A percentile compares a stretch with the other conserved stretches of the same genome.
Conservation (phyloP, 2,797 vertebrate genomes). For the Saxicola maurus region DNA sequence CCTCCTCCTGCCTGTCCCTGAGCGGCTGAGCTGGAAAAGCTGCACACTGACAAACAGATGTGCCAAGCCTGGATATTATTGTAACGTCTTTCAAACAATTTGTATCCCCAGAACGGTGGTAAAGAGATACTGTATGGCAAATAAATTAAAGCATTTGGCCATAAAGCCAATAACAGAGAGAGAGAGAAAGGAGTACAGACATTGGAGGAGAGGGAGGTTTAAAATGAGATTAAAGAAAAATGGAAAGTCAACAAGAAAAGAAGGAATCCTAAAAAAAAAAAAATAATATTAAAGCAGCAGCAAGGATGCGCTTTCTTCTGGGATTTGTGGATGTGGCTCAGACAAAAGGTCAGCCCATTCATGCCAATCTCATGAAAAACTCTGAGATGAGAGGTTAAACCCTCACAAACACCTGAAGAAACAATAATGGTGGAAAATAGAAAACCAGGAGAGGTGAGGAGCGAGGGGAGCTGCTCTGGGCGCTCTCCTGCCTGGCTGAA, state of each 20-base stretch:
- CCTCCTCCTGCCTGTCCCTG: background rate
- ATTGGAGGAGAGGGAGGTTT: background rate
- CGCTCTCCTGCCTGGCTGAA: background rate
- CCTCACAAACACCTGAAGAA: background rate
- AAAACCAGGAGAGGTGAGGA: background rate
- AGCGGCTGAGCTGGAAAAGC: background rate
- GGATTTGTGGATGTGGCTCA: background rate
- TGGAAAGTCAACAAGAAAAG: background rate
- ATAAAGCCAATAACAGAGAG: background rate
- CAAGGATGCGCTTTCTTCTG: background rate
- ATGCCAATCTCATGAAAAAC: background rate
- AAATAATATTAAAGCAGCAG: background rate
- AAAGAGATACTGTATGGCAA: slow-evolving; percentile 51
- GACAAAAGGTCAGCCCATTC: background rate
- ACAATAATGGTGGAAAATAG: background rate
- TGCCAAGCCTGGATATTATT: slow-evolving; percentile 9
- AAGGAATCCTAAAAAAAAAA: background rate
- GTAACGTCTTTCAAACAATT: slow-evolving; percentile 11
- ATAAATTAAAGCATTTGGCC: slow-evolving; percentile 50
- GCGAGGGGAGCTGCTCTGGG: background rate
- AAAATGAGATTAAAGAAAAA: slow-evolving; percentile 8
- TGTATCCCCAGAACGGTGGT: slow-evolving; percentile 31
- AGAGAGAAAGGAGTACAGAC: background rate
- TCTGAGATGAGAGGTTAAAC: background rate
- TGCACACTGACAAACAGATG: background rate